phyloP scores from a whole-genome alignment of 2,113 vertebrate species.

The Kryptolebias marmoratus region DNA sequence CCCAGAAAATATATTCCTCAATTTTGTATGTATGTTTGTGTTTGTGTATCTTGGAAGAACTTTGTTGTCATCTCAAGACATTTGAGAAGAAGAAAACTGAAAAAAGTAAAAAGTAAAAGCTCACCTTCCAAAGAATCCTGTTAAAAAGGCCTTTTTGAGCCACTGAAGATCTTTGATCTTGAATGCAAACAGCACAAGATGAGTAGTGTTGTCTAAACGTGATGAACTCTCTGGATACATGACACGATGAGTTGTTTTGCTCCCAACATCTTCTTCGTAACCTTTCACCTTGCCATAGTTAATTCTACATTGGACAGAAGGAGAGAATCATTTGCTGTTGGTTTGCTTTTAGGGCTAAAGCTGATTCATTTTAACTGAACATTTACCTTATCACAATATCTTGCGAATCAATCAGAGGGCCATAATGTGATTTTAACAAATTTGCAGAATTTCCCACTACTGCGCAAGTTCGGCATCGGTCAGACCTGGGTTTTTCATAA shows the following conservation, averaged over 20 bases:
- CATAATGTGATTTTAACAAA: constrained; percentile 82
- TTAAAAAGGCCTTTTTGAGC: constrained; percentile 28
- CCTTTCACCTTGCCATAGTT: background rate
- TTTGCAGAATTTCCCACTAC: constrained; percentile 92
- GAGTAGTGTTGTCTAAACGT: constrained; percentile 34
- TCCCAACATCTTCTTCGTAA: constrained; percentile 51
- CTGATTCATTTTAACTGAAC: background rate
- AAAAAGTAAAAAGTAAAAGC: background rate
- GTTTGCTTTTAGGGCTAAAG: accelerated
- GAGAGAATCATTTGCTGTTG: background rate
- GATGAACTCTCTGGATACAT: constrained; percentile 59
- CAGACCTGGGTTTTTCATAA: constrained; percentile 48
- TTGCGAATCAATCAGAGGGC: constrained; percentile 83
- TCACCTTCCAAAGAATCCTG: constrained; percentile 18
- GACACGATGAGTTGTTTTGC: constrained; percentile 48
- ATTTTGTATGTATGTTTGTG: too few species aligned
- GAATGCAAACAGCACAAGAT: constrained; percentile 55
- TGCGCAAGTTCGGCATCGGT: constrained; percentile 83
- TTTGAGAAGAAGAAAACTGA: background rate
- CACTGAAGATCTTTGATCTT: constrained; percentile 53
- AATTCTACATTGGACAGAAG: constrained; percentile 17
- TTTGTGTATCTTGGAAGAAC: too few species aligned
- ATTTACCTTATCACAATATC: constrained; percentile 86
- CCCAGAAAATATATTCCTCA: too few species aligned
- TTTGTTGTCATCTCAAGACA: too few species aligned